Evolutionary conservation across 2,888 invertebrate species (phyloP).

Genomic region (Polyploca ridens): DNA sequence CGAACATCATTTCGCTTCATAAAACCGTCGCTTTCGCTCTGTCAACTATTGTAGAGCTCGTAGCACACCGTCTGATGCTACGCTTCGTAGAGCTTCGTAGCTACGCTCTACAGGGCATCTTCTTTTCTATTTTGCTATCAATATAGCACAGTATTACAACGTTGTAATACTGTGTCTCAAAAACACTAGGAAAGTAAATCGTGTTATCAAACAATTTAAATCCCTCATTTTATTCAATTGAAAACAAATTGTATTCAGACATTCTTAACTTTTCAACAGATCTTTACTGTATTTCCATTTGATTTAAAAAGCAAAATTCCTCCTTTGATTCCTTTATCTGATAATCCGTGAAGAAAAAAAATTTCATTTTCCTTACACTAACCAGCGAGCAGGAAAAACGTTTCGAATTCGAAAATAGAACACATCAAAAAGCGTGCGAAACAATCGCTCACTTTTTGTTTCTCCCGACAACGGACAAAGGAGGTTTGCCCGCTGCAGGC

Average conservation of each 20-base stretch:
- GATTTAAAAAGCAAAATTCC: not conserved
- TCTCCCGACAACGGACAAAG: slow-evolving; percentile 63
- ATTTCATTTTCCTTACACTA: not conserved
- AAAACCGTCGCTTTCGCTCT: not conserved
- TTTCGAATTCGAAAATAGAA: slow-evolving; percentile 28
- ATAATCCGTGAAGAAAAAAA: slow-evolving; percentile 11
- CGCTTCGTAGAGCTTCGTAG: not conserved
- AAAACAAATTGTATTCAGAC: slow-evolving; percentile 1
- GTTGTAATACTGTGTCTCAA: no score
- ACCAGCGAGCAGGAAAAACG: slow-evolving; percentile 17
- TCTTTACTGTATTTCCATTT: not conserved
- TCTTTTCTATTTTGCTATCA: no score
- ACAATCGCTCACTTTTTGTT: slow-evolving; percentile 75
- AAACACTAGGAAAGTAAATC: no score
- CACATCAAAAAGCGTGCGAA: slow-evolving; percentile 59
- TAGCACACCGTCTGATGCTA: not conserved
- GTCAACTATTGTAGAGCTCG: not conserved
- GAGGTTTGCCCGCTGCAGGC: slow-evolving; percentile 63
- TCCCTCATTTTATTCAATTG: not conserved
- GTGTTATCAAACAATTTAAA: not conserved
- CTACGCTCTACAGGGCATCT: not conserved
- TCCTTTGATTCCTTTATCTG: slow-evolving; percentile 8
- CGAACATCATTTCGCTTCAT: not conserved
- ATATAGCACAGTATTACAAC: no score
- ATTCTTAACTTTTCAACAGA: not conserved